These are phyloP conservation scores for Columbina picui DNA, from an alignment of 2,113 vertebrate genomes.

Conservation along the genomic window DNA sequence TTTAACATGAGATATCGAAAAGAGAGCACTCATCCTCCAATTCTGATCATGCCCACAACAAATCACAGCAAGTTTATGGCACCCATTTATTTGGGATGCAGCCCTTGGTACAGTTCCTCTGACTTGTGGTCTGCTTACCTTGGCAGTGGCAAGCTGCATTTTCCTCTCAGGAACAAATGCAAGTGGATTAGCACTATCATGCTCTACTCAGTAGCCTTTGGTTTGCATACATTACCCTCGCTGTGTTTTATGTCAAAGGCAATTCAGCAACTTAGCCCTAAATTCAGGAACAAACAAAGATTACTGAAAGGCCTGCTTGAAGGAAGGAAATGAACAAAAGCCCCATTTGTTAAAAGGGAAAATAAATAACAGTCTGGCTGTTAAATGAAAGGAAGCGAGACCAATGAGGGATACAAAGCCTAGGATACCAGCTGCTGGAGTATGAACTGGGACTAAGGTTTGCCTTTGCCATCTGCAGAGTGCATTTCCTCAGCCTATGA, in stretches of 20 bases:
- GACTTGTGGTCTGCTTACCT: neutral
- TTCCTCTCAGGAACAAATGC: neutral
- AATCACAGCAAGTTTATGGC: neutral
- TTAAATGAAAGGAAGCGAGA: constrained; percentile 38
- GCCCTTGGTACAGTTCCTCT: neutral
- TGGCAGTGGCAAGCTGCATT: neutral
- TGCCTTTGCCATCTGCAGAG: constrained; percentile 43
- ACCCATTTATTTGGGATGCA: neutral
- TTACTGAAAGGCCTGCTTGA: neutral
- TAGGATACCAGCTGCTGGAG: constrained; percentile 23
- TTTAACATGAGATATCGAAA: neutral
- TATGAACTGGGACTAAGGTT: neutral
- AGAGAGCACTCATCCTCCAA: neutral
- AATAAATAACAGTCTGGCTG: constrained; percentile 24
- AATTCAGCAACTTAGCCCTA: neutral
- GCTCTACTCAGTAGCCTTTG: neutral
- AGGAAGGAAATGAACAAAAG: constrained; percentile 46
- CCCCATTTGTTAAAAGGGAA: neutral
- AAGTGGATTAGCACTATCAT: neutral
- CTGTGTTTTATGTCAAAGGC: neutral
- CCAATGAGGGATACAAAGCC: constrained; percentile 31
- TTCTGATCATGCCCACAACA: neutral
- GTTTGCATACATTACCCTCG: neutral
- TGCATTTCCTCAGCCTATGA: neutral
- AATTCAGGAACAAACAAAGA: constrained; percentile 7